A percentile compares a stretch with the other conserved stretches of the same genome.
These are phyloP conservation scores for Oncorhynchus gorbuscha DNA, from an alignment of 2,113 vertebrate species.

Conservation along the genomic window DNA sequence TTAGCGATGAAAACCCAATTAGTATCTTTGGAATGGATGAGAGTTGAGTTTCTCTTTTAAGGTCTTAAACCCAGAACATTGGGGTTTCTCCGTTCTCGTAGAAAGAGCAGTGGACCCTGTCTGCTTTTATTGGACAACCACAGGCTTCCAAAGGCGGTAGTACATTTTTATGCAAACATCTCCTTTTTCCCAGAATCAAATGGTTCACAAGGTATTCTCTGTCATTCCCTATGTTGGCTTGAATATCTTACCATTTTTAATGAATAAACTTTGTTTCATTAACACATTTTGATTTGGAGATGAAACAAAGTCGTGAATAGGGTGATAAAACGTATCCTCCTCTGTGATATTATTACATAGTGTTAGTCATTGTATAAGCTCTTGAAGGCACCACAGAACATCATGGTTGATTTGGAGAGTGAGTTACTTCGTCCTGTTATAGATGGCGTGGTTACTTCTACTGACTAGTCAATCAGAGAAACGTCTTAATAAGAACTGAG, in stretches of 20 bases:
- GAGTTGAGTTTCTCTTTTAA: neutral
- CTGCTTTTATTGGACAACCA: constrained; percentile 34
- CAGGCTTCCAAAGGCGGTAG: constrained; percentile 21
- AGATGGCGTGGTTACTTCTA: neutral
- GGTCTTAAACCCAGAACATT: constrained; percentile 7
- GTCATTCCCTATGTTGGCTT: constrained; percentile 6
- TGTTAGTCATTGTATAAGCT: neutral
- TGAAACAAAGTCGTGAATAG: neutral
- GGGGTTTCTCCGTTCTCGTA: neutral
- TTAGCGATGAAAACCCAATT: constrained; percentile 18
- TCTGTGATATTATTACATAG: neutral
- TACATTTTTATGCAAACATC: constrained; percentile 20
- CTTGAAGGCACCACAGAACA: neutral
- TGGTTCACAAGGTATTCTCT: neutral
- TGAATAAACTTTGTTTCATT: constrained; percentile 23
- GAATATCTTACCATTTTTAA: constrained; percentile 21
- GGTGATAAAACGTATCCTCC: neutral
- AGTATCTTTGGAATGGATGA: neutral
- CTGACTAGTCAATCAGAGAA: neutral
- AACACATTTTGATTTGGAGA: constrained; percentile 22
- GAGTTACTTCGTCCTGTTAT: constrained; percentile 9
- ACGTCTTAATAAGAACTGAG: neutral
- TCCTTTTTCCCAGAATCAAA: constrained; percentile 4
- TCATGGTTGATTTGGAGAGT: constrained; percentile 27
- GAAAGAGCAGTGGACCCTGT: neutral